These are phyloP conservation scores for Pseudocheirus occidentalis DNA, from an alignment of 2,797 vertebrate species.

Conservation along the genomic window DNA sequence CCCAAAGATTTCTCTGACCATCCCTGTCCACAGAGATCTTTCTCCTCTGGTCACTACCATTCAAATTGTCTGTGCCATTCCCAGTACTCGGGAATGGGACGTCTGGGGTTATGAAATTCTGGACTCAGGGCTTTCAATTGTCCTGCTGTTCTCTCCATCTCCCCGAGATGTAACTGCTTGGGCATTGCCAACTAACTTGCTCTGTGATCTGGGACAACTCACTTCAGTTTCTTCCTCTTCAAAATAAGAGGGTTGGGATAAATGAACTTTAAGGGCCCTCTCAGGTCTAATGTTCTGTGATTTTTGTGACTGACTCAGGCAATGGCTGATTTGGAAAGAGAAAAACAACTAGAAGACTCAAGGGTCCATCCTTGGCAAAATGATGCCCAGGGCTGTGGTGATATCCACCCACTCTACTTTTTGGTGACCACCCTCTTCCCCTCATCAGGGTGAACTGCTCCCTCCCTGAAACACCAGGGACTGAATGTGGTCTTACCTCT, in stretches of 20 bases:
- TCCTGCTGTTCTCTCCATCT: background rate
- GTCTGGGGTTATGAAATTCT: background rate
- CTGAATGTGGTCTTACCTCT: background rate
- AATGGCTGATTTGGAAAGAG: background rate
- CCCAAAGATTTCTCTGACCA: background rate
- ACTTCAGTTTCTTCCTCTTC: background rate
- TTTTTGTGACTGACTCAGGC: slow-evolving; percentile 1
- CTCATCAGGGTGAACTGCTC: background rate
- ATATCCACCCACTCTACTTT: background rate
- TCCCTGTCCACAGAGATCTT: background rate
- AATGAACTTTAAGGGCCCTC: background rate
- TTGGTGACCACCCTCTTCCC: background rate
- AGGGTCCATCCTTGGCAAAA: background rate
- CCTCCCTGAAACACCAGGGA: background rate
- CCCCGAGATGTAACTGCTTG: background rate
- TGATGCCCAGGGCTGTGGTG: background rate
- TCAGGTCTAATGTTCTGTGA: slow-evolving; percentile 1
- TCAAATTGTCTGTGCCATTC: background rate
- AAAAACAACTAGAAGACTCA: background rate
- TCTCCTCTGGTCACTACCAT: background rate
- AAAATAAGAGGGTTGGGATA: background rate
- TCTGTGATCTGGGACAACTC: background rate
- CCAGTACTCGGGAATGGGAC: background rate
- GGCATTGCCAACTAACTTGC: background rate
- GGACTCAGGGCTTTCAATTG: background rate